phyloP scores from a whole-genome alignment of 2,888 invertebrate species.

The Ectemnius continuus region DNA sequence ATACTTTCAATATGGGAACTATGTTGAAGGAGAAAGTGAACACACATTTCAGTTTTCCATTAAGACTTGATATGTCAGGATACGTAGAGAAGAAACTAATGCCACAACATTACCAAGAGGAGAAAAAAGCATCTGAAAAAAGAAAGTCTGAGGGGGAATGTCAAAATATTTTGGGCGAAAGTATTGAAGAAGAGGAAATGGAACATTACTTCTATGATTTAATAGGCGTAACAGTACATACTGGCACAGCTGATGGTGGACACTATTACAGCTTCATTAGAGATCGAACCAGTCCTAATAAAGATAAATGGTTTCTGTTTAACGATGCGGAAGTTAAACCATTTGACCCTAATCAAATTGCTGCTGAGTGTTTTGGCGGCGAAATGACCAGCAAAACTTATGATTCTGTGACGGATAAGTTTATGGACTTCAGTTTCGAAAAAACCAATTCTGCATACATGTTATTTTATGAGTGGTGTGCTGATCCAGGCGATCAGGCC shows the following conservation, averaged over 20 bases:
- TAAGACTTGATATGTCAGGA: constrained; percentile 94
- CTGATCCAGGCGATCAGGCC: constrained; percentile 72
- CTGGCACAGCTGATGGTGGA: constrained; percentile 98
- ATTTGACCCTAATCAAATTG: constrained; percentile 96
- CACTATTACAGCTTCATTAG: constrained; percentile 98
- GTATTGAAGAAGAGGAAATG: constrained; percentile 80
- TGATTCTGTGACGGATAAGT: constrained; percentile 97
- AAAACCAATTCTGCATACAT: constrained; percentile 99
- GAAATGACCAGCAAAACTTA: constrained; percentile 99
- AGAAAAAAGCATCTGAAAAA: constrained; percentile 60
- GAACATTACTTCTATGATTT: constrained; percentile 90
- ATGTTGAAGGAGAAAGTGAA: constrained; percentile 98
- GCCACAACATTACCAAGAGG: constrained; percentile 91
- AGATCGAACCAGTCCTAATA: constrained; percentile 84
- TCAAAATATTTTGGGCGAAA: constrained; percentile 56
- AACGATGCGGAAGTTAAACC: constrained; percentile 96
- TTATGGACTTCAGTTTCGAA: constrained; percentile 98
- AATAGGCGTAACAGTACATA: constrained; percentile 97
- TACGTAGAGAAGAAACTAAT: constrained; percentile 96
- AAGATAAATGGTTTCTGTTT: constrained; percentile 95
- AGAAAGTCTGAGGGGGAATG: constrained; percentile 57
- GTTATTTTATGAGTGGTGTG: constrained; percentile 95
- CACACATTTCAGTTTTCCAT: constrained; percentile 97
- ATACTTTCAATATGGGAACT: constrained; percentile 98
- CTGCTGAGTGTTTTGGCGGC: constrained; percentile 97